These are phyloP conservation scores for Tychaedon coryphoeus DNA, from an alignment of 2,113 vertebrate genomes.

Conservation along the genomic window DNA sequence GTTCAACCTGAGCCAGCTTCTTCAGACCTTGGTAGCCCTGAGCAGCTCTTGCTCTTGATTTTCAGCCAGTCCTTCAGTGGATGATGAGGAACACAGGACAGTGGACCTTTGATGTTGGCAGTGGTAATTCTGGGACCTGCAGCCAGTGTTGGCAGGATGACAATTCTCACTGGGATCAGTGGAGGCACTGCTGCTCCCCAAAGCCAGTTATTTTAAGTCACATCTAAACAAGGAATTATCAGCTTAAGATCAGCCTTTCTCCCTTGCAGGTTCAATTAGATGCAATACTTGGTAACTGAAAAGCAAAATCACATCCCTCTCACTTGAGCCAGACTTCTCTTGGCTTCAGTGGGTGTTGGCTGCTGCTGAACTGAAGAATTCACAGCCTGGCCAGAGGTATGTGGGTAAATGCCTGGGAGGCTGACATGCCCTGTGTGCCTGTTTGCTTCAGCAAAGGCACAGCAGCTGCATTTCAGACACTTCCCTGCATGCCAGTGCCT, in stretches of 20 bases:
- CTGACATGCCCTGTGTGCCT: not conserved
- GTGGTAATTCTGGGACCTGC: not conserved
- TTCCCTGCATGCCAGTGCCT: not conserved
- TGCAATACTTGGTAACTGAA: not conserved
- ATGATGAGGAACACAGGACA: not conserved
- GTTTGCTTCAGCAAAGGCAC: not conserved
- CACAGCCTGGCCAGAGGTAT: not conserved
- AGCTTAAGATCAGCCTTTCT: slow-evolving; percentile 21
- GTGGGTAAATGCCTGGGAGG: not conserved
- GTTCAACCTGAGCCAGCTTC: not conserved
- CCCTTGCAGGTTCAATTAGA: not conserved
- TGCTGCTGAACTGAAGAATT: not conserved
- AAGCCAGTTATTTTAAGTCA: slow-evolving; percentile 52
- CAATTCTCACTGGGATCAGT: not conserved
- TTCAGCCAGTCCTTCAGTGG: not conserved
- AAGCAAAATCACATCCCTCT: not conserved
- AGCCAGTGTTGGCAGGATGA: not conserved
- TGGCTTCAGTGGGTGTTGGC: not conserved
- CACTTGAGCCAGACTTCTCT: not conserved
- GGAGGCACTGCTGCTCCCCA: not conserved
- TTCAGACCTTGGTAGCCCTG: not conserved
- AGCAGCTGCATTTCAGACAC: not conserved
- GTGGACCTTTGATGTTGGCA: not conserved
- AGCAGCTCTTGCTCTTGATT: not conserved
- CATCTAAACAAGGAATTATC: slow-evolving; percentile 29